These are phyloP conservation scores for Malthinus seriepunctatus DNA, from an alignment of 2,888 invertebrate species.

Conservation along the genomic window DNA sequence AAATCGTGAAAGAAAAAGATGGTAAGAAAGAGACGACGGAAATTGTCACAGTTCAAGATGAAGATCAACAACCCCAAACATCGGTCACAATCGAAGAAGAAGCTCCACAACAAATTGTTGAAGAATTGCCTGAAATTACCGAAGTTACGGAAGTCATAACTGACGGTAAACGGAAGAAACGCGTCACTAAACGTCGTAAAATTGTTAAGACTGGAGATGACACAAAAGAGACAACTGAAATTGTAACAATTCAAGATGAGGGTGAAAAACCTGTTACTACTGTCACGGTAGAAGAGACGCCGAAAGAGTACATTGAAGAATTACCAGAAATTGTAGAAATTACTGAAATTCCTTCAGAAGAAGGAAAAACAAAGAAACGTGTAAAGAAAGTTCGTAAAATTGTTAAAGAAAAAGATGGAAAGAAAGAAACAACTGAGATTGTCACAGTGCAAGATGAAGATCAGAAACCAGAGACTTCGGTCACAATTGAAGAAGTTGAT, in stretches of 20 bases:
- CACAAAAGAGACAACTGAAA: slow-evolving; percentile 20
- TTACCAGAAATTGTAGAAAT: slow-evolving; percentile 41
- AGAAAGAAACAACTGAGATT: slow-evolving; percentile 38
- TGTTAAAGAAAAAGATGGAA: slow-evolving; percentile 30
- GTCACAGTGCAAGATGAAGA: slow-evolving; percentile 40
- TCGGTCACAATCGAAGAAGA: slow-evolving; percentile 32
- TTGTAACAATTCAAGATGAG: slow-evolving; percentile 39
- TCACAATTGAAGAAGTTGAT: slow-evolving; percentile 7
- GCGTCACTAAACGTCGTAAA: slow-evolving; percentile 21
- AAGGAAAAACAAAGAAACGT: slow-evolving; percentile 41
- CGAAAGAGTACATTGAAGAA: slow-evolving; percentile 33
- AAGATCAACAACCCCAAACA: slow-evolving; percentile 52
- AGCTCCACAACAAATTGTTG: slow-evolving; percentile 17
- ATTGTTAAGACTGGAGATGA: slow-evolving; percentile 22
- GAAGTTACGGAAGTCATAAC: slow-evolving; percentile 29
- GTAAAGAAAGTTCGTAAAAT: slow-evolving; percentile 37
- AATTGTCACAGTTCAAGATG: slow-evolving; percentile 55
- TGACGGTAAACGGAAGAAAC: slow-evolving; percentile 25
- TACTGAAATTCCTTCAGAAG: slow-evolving; percentile 40
- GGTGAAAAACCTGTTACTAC: slow-evolving; percentile 41
- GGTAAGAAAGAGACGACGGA: slow-evolving; percentile 53
- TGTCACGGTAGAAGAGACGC: slow-evolving; percentile 19
- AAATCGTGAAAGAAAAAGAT: slow-evolving; percentile 53
- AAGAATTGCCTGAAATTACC: slow-evolving; percentile 24
- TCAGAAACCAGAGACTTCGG: slow-evolving; percentile 29